These are phyloP conservation scores for Beris morrisii DNA, from an alignment of 2,888 invertebrate genomes.

Conservation along the genomic window DNA sequence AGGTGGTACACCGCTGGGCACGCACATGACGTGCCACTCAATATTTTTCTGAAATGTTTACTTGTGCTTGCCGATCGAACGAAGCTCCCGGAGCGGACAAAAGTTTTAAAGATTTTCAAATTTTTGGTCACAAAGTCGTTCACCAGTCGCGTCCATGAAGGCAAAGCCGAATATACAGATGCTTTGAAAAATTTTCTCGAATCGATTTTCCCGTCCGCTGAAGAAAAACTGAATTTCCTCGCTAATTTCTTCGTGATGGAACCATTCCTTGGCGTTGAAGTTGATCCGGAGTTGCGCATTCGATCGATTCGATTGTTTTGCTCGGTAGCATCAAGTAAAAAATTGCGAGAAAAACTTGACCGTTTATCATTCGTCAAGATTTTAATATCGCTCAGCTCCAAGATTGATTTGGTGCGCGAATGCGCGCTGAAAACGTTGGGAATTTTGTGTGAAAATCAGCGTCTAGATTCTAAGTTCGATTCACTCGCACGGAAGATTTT, in stretches of 20 bases:
- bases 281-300: conserved; percentile 59
- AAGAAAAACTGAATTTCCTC: conserved; percentile 61
- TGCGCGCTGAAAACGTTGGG: conserved; percentile 61
- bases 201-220: conserved; percentile 55
- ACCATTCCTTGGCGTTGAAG: conserved; percentile 41
- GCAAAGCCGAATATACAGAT: conserved; percentile 45
- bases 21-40: conserved; percentile 60
- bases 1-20: conserved; percentile 54
- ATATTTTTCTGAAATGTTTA: conserved; percentile 58
- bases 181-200: conserved; percentile 56
- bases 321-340: conserved; percentile 41
- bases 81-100: background rate
- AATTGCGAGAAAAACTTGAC: conserved; percentile 37
- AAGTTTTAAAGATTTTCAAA: conserved; percentile 45
- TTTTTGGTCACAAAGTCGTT: conserved; percentile 42
- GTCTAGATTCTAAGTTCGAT: background rate
- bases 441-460: conserved; percentile 48
- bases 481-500: conserved; percentile 42
- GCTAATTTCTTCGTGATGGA: conserved; percentile 60
- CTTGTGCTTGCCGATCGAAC: conserved; percentile 3
- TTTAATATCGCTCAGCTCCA: conserved; percentile 61
- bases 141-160: conserved; percentile 21
- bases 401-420: conserved; percentile 60
- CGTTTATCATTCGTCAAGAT: conserved; percentile 46
- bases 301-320: conserved; percentile 56